phyloP scores from a whole-genome alignment of 37 sponge, comb jelly and placozoan species.

The Lycopodina hypogea region DNA sequence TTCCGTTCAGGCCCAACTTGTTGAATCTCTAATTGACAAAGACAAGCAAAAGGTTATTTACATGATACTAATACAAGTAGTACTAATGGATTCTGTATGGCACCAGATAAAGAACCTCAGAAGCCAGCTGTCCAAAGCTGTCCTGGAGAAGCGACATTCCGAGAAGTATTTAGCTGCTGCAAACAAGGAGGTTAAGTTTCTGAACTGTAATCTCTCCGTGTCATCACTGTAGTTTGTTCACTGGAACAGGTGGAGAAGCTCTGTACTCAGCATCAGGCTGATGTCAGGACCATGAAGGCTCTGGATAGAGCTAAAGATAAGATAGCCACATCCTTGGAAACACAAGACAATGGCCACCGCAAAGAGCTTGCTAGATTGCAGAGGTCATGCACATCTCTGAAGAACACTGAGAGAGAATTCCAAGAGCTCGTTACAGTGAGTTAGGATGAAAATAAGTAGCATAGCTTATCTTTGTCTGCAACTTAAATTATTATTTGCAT shows the following conservation, averaged over 20 bases:
- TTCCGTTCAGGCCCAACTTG: not conserved
- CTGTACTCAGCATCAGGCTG: not conserved
- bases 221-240: not conserved
- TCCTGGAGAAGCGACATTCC: not conserved
- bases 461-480: not conserved
- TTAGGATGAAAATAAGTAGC: not conserved
- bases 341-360: not conserved
- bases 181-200: conserved; percentile 3
- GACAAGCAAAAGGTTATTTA: not conserved
- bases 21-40: not conserved
- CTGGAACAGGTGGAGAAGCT: not conserved
- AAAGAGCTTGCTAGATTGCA: not conserved
- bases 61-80: not conserved
- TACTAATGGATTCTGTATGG: not conserved
- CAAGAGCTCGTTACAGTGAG: not conserved
- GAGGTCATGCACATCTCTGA: not conserved
- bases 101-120: not conserved
- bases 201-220: no score
- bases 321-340: not conserved
- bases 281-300: not conserved
- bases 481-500: not conserved
- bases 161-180: not conserved
- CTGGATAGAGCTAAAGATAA: not conserved
- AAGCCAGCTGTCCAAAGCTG: not conserved
- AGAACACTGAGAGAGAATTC: not conserved